Conservation (phyloP, 1,140 invertebrate species). For the Zaprionus ghesquierei region DNA sequence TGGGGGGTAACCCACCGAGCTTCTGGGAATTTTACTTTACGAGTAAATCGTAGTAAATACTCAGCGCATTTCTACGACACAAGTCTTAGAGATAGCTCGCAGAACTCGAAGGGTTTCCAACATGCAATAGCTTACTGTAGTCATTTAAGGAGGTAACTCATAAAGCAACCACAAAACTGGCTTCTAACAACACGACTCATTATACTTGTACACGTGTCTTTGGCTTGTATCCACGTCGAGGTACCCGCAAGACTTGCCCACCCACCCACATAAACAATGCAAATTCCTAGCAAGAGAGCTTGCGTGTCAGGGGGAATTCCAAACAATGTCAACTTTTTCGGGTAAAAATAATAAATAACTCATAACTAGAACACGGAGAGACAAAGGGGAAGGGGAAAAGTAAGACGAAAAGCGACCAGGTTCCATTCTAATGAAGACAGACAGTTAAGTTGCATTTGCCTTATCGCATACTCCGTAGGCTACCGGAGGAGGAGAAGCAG, state of each 20-base stretch:
- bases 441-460: slow-evolving; percentile 29
- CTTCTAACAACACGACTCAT: slow-evolving; percentile 68
- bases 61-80: no score
- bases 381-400: not conserved
- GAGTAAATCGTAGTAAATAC: no score
- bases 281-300: slow-evolving; percentile 16
- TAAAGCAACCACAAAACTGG: slow-evolving; percentile 70
- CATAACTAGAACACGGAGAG: slow-evolving; percentile 37
- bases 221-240: slow-evolving; percentile 26
- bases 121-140: slow-evolving; percentile 3
- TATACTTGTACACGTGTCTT: slow-evolving; percentile 56
- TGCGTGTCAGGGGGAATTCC: slow-evolving; percentile 60
- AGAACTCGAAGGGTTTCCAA: not conserved
- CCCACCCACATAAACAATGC: not conserved
- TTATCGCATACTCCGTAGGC: slow-evolving; percentile 28
- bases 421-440: slow-evolving; percentile 27
- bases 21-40: no score
- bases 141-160: slow-evolving; percentile 7
- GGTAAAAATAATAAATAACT: slow-evolving; percentile 69
- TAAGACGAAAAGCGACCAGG: not conserved
- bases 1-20: not conserved
- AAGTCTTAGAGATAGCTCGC: no score
- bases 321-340: slow-evolving; percentile 44
- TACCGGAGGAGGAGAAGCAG: slow-evolving; percentile 70
- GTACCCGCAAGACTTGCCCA: not conserved